Conservation (phyloP, 1,140 invertebrate genomes). For the Acromyrmex echinatior region DNA sequence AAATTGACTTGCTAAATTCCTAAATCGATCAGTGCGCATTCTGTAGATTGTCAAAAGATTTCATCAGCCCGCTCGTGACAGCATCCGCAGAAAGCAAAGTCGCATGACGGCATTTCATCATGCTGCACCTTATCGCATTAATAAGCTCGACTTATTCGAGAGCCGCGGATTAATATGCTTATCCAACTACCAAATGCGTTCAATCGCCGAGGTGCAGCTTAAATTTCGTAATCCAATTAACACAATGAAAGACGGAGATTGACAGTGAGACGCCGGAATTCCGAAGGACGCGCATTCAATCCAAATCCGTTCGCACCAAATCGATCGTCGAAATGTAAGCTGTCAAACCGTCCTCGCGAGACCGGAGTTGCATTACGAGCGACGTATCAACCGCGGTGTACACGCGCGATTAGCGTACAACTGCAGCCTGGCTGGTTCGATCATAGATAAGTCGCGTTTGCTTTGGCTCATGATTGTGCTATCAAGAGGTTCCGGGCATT, state of each 20-base stretch:
- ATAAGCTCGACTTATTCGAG: conserved; percentile 61
- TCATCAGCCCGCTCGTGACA: conserved; percentile 31
- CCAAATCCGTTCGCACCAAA: conserved; percentile 54
- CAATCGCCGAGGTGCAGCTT: conserved; percentile 50
- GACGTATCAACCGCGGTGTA: conserved; percentile 60
- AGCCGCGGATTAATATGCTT: conserved; percentile 58
- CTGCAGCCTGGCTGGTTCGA: conserved; percentile 53
- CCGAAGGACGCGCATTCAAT: conserved; percentile 67
- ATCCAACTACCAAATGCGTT: conserved; percentile 53
- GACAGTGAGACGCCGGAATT: conserved; percentile 74
- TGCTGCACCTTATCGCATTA: conserved; percentile 56
- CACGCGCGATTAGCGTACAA: conserved; percentile 71
- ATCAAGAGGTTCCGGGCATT: conserved; percentile 54
- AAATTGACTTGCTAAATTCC: neutral
- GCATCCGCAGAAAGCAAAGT: conserved; percentile 4
- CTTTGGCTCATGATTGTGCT: conserved; percentile 32
- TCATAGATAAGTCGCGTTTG: conserved; percentile 71
- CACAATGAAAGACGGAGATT: conserved; percentile 73
- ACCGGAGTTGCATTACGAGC: conserved; percentile 68
- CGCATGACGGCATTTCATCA: neutral
- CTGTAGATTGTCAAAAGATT: conserved; percentile 25
- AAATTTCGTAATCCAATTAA: conserved; percentile 75
- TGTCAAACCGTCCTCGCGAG: conserved; percentile 71
- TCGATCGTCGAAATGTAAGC: conserved; percentile 68
- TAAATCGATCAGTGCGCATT: conserved; percentile 20